Conservation (phyloP, 2,888 invertebrate species). For the Catocala fraxini region DNA sequence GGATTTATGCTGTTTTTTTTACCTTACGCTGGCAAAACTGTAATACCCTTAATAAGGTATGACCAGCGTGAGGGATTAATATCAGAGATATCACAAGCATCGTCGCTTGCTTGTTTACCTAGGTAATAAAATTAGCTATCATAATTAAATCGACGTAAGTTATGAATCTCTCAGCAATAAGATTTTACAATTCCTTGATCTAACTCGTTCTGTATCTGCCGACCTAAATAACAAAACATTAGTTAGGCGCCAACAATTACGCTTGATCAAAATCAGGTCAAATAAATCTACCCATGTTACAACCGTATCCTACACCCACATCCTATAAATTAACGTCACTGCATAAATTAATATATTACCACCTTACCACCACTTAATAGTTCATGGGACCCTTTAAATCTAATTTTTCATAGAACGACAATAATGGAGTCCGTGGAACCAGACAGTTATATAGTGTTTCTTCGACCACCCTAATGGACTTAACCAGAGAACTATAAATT, state of each 20-base stretch:
- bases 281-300: conserved; percentile 4
- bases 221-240: not conserved
- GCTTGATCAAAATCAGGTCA: not conserved
- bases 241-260: not conserved
- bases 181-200: not conserved
- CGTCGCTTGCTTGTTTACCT: too few species aligned
- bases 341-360: conserved; percentile 20
- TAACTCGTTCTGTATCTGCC: not conserved
- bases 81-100: too few species aligned
- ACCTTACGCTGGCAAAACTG: too few species aligned
- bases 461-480: conserved; percentile 74
- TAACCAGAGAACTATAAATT: conserved; percentile 82
- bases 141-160: too few species aligned
- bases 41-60: too few species aligned
- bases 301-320: conserved; percentile 6
- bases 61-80: too few species aligned
- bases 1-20: too few species aligned
- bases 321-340: conserved; percentile 14
- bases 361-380: conserved; percentile 9
- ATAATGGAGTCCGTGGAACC: conserved; percentile 37
- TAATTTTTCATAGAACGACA: conserved; percentile 32
- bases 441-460: conserved; percentile 54
- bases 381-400: conserved; percentile 23
- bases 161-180: too few species aligned
- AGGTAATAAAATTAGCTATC: too few species aligned